These are phyloP conservation scores for Phyllotreta cruciferae DNA, from an alignment of 2,888 invertebrate genomes.

Conservation along the genomic window DNA sequence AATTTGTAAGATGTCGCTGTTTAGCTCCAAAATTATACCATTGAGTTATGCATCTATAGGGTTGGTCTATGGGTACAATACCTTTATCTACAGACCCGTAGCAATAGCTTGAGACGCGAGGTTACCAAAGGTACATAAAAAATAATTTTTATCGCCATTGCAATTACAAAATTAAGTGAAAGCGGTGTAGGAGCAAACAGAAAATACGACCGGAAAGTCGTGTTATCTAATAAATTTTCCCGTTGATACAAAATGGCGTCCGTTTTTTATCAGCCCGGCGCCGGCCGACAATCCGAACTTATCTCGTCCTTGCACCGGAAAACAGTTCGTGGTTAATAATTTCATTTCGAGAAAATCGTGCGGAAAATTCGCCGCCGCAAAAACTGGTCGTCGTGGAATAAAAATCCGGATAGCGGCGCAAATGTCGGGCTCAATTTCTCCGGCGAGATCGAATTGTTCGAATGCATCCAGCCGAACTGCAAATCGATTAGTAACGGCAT, in stretches of 20 bases:
- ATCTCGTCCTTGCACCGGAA: slow-evolving; percentile 30
- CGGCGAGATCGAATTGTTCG: too few relatives aligned
- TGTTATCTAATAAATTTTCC: slow-evolving; percentile 16
- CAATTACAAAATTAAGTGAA: too few relatives aligned
- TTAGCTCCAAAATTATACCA: too few relatives aligned
- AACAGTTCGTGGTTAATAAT: slow-evolving; percentile 33
- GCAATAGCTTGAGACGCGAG: too few relatives aligned
- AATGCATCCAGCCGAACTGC: too few relatives aligned
- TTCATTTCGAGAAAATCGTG: slow-evolving; percentile 34
- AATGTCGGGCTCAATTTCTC: slow-evolving; percentile 1
- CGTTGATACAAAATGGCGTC: slow-evolving; percentile 29
- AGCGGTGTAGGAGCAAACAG: too few relatives aligned
- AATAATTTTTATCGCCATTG: too few relatives aligned
- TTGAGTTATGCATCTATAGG: too few relatives aligned
- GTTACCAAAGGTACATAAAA: too few relatives aligned
- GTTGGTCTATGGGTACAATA: too few relatives aligned
- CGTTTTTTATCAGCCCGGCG: slow-evolving; percentile 30
- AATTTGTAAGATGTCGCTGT: too few relatives aligned
- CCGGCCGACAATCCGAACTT: slow-evolving; percentile 31
- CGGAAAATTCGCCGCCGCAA: slow-evolving; percentile 25
- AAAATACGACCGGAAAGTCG: slow-evolving; percentile 18
- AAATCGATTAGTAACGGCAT: background rate
- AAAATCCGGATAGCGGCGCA: slow-evolving; percentile 5
- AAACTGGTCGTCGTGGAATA: slow-evolving; percentile 15
- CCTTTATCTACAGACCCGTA: too few relatives aligned